Conservation (phyloP, 2,797 vertebrate genomes). For the Tinamus major region DNA sequence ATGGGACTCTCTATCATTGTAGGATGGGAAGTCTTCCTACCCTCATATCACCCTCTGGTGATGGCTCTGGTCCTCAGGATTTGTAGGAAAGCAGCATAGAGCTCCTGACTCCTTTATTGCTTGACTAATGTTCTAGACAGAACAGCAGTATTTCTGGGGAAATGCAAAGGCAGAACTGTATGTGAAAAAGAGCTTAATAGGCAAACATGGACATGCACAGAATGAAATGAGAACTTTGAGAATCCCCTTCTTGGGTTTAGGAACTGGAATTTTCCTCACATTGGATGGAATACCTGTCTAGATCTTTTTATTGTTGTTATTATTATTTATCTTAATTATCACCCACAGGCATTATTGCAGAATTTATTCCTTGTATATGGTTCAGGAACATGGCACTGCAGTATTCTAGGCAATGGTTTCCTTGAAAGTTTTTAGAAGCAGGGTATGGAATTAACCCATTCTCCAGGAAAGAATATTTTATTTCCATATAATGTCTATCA, state of each 20-base stretch:
- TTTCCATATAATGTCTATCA: neutral
- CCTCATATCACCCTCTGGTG: accelerated
- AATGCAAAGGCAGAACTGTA: neutral
- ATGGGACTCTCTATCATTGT: neutral
- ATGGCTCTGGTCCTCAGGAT: neutral
- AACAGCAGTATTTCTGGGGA: neutral
- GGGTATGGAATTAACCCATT: neutral
- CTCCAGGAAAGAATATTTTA: neutral
- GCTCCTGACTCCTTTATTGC: neutral
- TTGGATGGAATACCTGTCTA: neutral
- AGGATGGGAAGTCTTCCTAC: no score
- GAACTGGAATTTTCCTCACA: neutral
- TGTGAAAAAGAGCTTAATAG: neutral
- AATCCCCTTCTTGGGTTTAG: neutral
- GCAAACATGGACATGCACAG: neutral
- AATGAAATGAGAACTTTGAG: neutral
- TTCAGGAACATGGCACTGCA: neutral
- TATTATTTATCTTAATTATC: neutral
- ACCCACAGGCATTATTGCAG: neutral
- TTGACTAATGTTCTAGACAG: neutral
- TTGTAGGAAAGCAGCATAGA: neutral
- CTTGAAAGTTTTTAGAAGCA: neutral
- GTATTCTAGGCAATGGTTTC: neutral
- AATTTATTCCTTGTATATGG: neutral
- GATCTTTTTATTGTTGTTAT: neutral